Percentiles rank a stretch among this genome's conserved stretches.
phyloP scores from a whole-genome alignment of 2,888 invertebrate genomes.

The Volucella bombylans region DNA sequence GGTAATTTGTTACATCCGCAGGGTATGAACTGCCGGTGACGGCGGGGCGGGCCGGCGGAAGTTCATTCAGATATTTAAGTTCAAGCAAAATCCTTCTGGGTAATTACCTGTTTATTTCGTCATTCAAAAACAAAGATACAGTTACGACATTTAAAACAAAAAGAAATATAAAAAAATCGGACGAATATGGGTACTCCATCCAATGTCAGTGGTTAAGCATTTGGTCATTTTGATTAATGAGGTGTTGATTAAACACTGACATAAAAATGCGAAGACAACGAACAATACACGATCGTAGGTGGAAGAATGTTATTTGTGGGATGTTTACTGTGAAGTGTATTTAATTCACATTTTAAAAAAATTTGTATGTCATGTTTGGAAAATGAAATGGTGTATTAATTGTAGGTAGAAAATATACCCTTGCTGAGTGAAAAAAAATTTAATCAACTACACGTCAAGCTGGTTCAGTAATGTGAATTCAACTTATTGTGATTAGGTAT shows the following conservation, averaged over 20 bases:
- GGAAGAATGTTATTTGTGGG: no score
- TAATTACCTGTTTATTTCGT: conserved; percentile 70
- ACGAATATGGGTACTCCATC: conserved; percentile 33
- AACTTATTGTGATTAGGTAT: no score
- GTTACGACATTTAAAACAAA: conserved; percentile 70
- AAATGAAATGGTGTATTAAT: no score
- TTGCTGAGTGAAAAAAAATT: no score
- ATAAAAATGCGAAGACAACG: conserved; percentile 62
- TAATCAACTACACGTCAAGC: no score
- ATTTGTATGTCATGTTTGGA: no score
- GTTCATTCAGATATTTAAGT: conserved; percentile 48
- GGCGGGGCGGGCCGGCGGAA: conserved; percentile 3
- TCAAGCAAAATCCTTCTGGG: conserved; percentile 57
- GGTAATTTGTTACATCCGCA: conserved; percentile 67
- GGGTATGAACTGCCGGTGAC: background rate
- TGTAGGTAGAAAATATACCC: no score
- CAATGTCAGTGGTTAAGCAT: conserved; percentile 62
- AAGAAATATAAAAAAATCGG: conserved; percentile 28
- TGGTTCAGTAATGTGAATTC: no score
- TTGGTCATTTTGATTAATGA: conserved; percentile 71
- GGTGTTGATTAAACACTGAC: conserved; percentile 63
- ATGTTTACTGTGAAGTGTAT: no score
- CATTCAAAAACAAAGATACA: conserved; percentile 68
- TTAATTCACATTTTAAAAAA: no score
- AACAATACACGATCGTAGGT: conserved; percentile 21